Base-by-base conservation (phyloP, 2,888 invertebrate species). In the Escarpia spicata region DNA sequence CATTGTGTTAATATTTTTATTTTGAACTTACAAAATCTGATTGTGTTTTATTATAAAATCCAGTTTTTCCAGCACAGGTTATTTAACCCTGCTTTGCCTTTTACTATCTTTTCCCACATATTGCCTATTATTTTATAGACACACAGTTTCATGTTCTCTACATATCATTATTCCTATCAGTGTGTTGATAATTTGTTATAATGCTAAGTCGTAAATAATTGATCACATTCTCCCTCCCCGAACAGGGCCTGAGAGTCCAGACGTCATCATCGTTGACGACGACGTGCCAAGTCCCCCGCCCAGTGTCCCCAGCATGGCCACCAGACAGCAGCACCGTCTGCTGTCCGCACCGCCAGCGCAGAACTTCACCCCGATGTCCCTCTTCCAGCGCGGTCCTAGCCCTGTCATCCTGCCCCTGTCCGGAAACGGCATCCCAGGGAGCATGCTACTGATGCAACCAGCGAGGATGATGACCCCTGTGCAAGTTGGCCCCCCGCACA, bases 391-490 rank as follows among this genome's bases (percentile, higher is more conserved):
- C 4, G 75, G 75, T 75, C 75, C 75, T 26, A 26, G 2, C 26
- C 75, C 75, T 4, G 75, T 75, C 26, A 75, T 75, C n/a, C n/a
- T 75, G 4, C 75, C 75, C 26, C 19, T 75, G 26, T 26, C 75
- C 19, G 75, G 75, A 75, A 75, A 75, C 6, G 75, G 75, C 6
- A 75, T n/a, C 6, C 19, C n/a, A 4, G 75, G 75, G 75, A 26
- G 75, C 75, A 75, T 75, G 75, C 75, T 75, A n/a, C 75, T 75
- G n/a, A 75, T 75, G 75, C 75, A 75, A 26, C 75, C 75, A n/a
- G 75, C 75, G 3, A 15, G 75, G n/a, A 26, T n/a, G 75, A 75
- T 75, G 75, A 75, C 75, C 26, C 75, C 75, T 15, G 26, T 75
- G 19, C 75, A 75, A 26, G 75, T 75, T n/a, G n/a, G 15, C 26